Evolutionary conservation across 37 sponge, comb jelly and placozoan species (phyloP), one percentile per base, ranked within the genome.

Genomic region (Mnemiopsis leidyi): DNA sequence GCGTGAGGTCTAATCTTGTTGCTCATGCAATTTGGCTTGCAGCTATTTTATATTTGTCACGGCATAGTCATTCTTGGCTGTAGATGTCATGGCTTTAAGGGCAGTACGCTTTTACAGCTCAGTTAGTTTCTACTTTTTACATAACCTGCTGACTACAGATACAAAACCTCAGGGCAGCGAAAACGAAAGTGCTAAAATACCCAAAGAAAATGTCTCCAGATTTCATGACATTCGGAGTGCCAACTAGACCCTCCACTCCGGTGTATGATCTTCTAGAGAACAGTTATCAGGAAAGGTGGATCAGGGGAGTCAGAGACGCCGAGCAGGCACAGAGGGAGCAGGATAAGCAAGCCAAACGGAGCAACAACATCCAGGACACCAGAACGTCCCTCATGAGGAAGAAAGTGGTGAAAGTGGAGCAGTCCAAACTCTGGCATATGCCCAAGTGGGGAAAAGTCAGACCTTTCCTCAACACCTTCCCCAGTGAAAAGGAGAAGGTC

Each of bases 261-360:
- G 82, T 79, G 3, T 79, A 79, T 23, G 82, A 79, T 36, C 36
- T 79, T 1, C 36, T 79, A 9, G 82, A 79, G 37, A 79, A 79
- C 82, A 79, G 82, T 18, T 79, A 79, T 36, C 82, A 79, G 21
- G 82, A 79, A 9, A 79, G 82, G 36, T 79, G 82, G 82, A 79
- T 79, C 82, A 30, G 36, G 34, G 82, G 30, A 1, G 3, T 36
- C 36, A 32, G 82, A 23, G 82, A 79, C 23, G 82, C 82, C 23
- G 82, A 79, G 82, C 36, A 34, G 2, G 82, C 37, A 16, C 82
- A 79, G 82, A 16, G 36, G 37, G 36, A 79, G 21, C 82, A 79
- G 82, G 82, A 30, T 18, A 79, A 79, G 37, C 34, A 33, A 29
- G 34, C 36, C 21, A 29, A 29, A 23, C 23, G 29, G 30, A 79